A percentile compares a stretch with the other conserved stretches of the same genome.
phyloP scores from a whole-genome alignment of 1,140 invertebrate genomes.

The Drosophila orosa region DNA sequence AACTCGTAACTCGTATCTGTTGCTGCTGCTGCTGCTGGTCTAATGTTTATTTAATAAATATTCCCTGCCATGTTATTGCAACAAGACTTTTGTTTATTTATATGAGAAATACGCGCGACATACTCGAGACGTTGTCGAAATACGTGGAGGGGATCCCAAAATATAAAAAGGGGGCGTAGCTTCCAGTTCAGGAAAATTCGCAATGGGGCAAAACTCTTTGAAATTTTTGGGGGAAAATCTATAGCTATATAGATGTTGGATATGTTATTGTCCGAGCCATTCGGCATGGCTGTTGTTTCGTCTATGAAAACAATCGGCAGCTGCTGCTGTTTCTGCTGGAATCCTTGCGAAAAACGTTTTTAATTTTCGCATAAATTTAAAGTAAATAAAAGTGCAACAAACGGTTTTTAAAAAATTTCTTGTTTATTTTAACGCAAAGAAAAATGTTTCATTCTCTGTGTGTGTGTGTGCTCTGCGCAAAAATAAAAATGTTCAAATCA shows the following conservation, averaged over 20 bases:
- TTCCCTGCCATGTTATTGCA: constrained; percentile 75
- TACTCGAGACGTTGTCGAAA: constrained; percentile 63
- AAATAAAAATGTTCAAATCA: constrained; percentile 82
- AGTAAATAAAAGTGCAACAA: constrained; percentile 71
- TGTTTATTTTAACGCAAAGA: constrained; percentile 81
- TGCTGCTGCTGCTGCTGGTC: constrained; percentile 56
- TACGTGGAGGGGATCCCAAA: neutral
- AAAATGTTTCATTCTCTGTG: constrained; percentile 53
- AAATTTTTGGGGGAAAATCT: constrained; percentile 39
- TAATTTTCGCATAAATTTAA: constrained; percentile 83
- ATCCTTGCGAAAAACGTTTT: constrained; percentile 78
- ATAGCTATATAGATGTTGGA: constrained; percentile 32
- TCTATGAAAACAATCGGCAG: constrained; percentile 70
- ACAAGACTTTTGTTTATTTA: constrained; percentile 79
- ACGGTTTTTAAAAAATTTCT: constrained; percentile 54
- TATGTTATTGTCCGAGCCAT: constrained; percentile 46
- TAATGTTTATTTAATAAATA: constrained; percentile 82
- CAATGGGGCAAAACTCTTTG: constrained; percentile 50
- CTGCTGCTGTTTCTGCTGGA: constrained; percentile 21
- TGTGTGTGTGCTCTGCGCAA: constrained; percentile 29
- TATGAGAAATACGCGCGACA: constrained; percentile 76
- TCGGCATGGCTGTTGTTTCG: constrained; percentile 48
- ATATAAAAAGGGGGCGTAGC: constrained; percentile 9
- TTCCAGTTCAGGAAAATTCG: constrained; percentile 29
- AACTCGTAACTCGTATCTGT: constrained; percentile 47